Evolutionary conservation across 2,888 invertebrate species (phyloP).

Genomic region (Oscheius sp.): DNA sequence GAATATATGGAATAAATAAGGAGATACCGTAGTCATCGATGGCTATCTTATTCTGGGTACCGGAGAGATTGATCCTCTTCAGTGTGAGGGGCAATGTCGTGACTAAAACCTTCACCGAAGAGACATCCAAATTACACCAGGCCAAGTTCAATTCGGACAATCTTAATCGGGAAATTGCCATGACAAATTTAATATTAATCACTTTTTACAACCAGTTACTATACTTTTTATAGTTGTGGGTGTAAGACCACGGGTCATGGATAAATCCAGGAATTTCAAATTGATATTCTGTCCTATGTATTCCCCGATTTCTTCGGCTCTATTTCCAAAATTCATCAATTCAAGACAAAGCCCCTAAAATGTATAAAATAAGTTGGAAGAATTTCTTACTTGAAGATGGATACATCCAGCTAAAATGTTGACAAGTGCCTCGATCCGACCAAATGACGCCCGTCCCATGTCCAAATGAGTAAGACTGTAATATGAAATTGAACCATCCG

Average conservation of each 20-base stretch:
- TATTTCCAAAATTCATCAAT: background rate
- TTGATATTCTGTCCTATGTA: slow-evolving; percentile 22
- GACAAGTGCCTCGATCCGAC: background rate
- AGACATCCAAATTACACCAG: slow-evolving; percentile 22
- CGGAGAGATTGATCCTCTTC: slow-evolving; percentile 26
- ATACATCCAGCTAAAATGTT: slow-evolving; percentile 14
- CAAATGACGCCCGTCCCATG: slow-evolving; percentile 27
- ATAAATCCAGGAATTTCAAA: slow-evolving; percentile 29
- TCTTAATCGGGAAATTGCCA: background rate
- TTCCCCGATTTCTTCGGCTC: slow-evolving; percentile 18
- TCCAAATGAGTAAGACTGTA: slow-evolving; percentile 35
- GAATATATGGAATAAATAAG: background rate
- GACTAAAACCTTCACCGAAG: slow-evolving; percentile 5
- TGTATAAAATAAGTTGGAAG: background rate
- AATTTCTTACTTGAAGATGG: background rate
- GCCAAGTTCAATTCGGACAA: slow-evolving; percentile 30
- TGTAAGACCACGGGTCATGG: slow-evolving; percentile 19
- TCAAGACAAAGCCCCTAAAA: slow-evolving; percentile 35
- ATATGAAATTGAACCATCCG: background rate
- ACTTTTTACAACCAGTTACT: slow-evolving; percentile 25
- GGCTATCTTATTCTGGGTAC: slow-evolving; percentile 25
- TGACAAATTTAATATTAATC: background rate
- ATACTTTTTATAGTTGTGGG: background rate
- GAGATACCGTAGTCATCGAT: slow-evolving; percentile 15
- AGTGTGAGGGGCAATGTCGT: slow-evolving; percentile 8